Base-by-base conservation (phyloP, 2,113 vertebrate genomes). In the Syrmaticus mikado region DNA sequence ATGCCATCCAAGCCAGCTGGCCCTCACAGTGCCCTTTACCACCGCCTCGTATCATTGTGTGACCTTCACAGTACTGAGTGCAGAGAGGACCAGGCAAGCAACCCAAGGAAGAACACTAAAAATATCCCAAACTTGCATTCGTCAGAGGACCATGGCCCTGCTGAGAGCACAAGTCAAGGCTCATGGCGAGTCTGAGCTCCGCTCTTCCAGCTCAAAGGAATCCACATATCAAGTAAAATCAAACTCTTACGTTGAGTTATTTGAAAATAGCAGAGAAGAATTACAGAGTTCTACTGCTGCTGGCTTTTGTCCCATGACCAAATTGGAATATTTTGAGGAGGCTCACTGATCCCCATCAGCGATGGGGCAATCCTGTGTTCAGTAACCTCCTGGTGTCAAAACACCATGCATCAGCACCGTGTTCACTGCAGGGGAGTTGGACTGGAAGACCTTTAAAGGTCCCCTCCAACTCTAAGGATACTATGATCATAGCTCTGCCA, bases 91-190 rank as follows among this genome's bases (percentile, higher is more conserved):
- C 61, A 91, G 53, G 27, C 73, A 90, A 95, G 94, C 81, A 93
- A 93, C 91, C 75, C 82, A 95, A 94, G 92, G 60, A 94, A 76
- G 46, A 85, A 19, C 27, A 84, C 91, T 90, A 93, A 87, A 95
- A 94, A 91, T 95, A 94, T 19, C 84, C 82, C 64, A 17, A 85
- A 85, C 52, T 45, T 82, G 46, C 7, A 2, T 77, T 38, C 68
- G 87, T 83, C 91, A 92, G 85, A 88, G 70, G 90, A 90, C 77
- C 45, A 28, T 1, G 3, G 83, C 77, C 80, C 92, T 58, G 66
- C 83, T 82, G 90, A 84, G 88, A 86, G 61, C 80, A 32, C 67
- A 73, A 85, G 64, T 11, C 67, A 41, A 50, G 43, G 75, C 67
- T 70, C 75, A 68, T 12, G 3, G 13, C 24, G 78, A 4, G 9